Percentiles rank a stretch among this genome's conserved stretches.
phyloP scores from a whole-genome alignment of 2,797 vertebrate species.

The Jordanella pulchra region DNA sequence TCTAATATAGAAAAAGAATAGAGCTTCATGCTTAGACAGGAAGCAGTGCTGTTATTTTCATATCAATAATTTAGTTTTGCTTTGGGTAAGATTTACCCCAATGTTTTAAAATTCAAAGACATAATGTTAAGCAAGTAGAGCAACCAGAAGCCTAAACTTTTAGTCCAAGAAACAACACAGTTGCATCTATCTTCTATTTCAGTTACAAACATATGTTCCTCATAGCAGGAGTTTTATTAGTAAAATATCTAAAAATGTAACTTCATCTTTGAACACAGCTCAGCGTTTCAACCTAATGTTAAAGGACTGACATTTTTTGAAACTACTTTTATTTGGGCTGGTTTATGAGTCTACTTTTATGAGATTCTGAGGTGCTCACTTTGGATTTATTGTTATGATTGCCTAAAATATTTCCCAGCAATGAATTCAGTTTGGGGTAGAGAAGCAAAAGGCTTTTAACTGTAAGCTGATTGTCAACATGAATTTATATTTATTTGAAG shows the following conservation, averaged over 20 bases:
- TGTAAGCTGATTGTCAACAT: slow-evolving; percentile 43
- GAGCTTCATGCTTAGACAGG: background rate
- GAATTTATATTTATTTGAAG: slow-evolving; percentile 41
- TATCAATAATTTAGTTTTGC: background rate
- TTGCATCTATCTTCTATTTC: background rate
- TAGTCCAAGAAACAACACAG: no score
- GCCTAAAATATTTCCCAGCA: slow-evolving; percentile 8
- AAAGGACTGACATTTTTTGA: background rate
- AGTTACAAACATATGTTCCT: background rate
- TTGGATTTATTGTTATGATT: slow-evolving; percentile 11
- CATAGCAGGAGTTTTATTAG: background rate
- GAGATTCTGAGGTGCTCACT: background rate
- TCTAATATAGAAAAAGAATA: background rate
- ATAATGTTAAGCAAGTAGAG: background rate
- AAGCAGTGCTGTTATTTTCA: background rate
- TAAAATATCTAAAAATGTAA: background rate
- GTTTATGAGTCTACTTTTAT: background rate
- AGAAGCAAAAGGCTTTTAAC: slow-evolving; percentile 17
- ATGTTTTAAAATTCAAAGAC: background rate
- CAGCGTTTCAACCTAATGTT: background rate
- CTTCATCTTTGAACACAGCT: background rate
- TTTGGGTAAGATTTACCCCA: background rate
- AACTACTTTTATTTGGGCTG: background rate
- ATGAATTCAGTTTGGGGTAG: slow-evolving; percentile 1
- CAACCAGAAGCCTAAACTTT: no score